These are phyloP conservation scores for Nestor notabilis DNA, from an alignment of 2,113 vertebrate genomes.

Conservation along the genomic window DNA sequence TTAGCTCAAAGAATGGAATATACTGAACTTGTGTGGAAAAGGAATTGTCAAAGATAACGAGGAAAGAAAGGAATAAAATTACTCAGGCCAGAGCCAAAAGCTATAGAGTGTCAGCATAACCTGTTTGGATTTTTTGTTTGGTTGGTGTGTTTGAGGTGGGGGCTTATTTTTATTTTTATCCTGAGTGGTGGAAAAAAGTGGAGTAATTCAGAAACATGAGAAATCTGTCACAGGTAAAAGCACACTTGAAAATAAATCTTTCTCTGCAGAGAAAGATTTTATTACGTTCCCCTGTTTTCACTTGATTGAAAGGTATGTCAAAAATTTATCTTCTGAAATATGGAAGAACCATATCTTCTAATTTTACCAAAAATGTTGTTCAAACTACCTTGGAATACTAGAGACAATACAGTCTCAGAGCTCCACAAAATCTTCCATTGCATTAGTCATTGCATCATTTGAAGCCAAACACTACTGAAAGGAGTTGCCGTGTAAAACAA, in stretches of 20 bases:
- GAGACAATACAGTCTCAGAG: not conserved
- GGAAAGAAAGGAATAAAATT: not conserved
- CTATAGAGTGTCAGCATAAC: not conserved
- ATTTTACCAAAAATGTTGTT: not conserved
- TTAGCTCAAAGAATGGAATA: not conserved
- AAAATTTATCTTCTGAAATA: not conserved
- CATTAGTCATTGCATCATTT: not conserved
- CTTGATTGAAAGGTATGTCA: not conserved
- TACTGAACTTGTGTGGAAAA: not conserved
- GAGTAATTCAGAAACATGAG: not conserved
- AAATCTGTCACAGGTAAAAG: not conserved
- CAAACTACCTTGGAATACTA: not conserved
- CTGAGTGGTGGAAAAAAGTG: not conserved
- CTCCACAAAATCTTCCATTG: not conserved
- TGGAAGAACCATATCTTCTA: not conserved
- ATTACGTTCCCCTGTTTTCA: not conserved
- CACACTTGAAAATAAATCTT: not conserved
- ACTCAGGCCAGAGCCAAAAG: not conserved
- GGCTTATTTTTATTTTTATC: not conserved
- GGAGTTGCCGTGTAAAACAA: not conserved
- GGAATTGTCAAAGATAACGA: not conserved
- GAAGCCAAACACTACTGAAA: not conserved
- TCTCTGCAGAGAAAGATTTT: not conserved
- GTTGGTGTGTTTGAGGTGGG: rapidly evolving
- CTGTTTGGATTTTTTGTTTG: not conserved